phyloP scores from a whole-genome alignment of 1,140 invertebrate genomes.

The Berghia stephanieae region DNA sequence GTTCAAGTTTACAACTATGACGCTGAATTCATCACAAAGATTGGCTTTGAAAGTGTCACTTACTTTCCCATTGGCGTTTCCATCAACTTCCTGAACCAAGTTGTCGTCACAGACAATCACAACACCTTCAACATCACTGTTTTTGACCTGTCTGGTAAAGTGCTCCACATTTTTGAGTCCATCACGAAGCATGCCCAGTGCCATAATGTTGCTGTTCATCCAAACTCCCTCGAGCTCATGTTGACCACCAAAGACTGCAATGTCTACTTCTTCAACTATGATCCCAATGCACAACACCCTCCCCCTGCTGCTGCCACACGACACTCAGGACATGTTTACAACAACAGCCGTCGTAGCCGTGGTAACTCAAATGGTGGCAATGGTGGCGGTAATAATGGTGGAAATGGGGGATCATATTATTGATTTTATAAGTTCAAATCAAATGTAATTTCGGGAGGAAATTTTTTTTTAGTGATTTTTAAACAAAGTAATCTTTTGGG shows the following conservation, averaged over 20 bases:
- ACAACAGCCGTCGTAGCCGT: no score
- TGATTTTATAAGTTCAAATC: no score
- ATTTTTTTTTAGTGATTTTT: no score
- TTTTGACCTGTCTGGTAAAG: conserved; percentile 82
- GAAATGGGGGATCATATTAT: no score
- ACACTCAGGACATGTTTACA: not conserved
- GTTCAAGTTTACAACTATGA: conserved; percentile 99
- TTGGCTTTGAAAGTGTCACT: conserved; percentile 97
- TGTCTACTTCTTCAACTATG: conserved; percentile 96
- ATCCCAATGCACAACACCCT: conserved; percentile 21
- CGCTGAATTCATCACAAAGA: conserved; percentile 95
- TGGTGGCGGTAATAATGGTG: no score
- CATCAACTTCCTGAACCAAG: conserved; percentile 95
- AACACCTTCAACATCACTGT: conserved; percentile 99
- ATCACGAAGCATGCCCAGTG: conserved; percentile 99
- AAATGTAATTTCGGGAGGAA: no score
- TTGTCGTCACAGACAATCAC: conserved; percentile 98
- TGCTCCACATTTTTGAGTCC: conserved; percentile 95
- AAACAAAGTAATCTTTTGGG: no score
- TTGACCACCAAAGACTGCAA: conserved; percentile 98
- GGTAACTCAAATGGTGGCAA: no score
- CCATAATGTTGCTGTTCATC: conserved; percentile 99
- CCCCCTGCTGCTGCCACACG: conserved; percentile 18
- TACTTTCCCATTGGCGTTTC: conserved; percentile 99
- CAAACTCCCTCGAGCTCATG: conserved; percentile 95